Evolutionary conservation across 2,888 invertebrate species (phyloP), one percentile per base, ranked within the genome.

Genomic region (Idaea dimidiata): DNA sequence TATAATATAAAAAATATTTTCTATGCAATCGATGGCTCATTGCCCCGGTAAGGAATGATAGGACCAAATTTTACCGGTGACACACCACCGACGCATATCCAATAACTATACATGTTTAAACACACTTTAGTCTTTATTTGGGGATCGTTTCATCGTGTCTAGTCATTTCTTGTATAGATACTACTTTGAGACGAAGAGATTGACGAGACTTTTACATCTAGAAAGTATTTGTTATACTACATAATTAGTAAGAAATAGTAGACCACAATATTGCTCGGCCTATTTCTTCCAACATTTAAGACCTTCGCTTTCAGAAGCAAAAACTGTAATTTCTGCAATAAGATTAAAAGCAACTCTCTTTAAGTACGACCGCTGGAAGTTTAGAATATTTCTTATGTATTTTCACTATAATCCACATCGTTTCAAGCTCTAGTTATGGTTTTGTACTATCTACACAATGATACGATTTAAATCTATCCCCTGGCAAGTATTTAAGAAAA

Each of bases 41-140:
- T 79, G 91, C 90, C 93, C 90, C 91, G 92, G 93, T 91, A 93
- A 93, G 94, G 94, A 94, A 94, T 94, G 94, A 94, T 94, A 93
- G 87, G 93, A 93, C 93, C 93, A 93, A 93, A 90, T 88, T 93
- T 91, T 93, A 93, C 93, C 93, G 87, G 83, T 93, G 93, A 93
- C 93, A 88, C 84, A 80, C 67, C 74, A 77, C 72, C 80, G 68
- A 76, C 75, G 73, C 66, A 70, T 71, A 73, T 71, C 74, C 72
- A 72, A 72, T 71, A 73, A 74, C 69, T 77, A 24, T 24, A 75
- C 59, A 75, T 79, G 78, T 81, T 82, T 80, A 78, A 79, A 82
- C 82, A 86, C 83, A 79, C 80, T 86, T 86, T 83, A 83, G 82
- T 82, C 82, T 82, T 83, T 81, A 74, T 78, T 77, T 79, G 78